Base-by-base conservation (phyloP, 2,888 invertebrate genomes). In the Brachylomia viminalis region DNA sequence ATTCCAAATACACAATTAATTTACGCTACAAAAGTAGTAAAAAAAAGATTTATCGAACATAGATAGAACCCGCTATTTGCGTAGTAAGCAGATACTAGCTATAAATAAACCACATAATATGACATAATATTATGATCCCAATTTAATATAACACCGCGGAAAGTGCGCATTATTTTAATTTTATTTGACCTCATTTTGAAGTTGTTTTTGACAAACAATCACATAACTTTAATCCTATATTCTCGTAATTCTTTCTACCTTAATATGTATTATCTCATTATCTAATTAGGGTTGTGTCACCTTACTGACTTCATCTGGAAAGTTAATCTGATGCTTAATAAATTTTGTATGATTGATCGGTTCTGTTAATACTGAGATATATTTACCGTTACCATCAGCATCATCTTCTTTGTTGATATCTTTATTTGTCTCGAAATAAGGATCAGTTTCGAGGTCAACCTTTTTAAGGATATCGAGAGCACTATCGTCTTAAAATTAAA, bases 291-390 rank as follows among this genome's bases (percentile, higher is more conserved):
- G 88, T 90, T 91, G 92, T 92, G 93, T 95, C 94, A 92, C 89
- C 92, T 95, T 94, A 93, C 90, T 72, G 84, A 90, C 87, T 91
- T 90, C 90, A 90, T 91, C 90, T 91, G 89, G 91, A 93, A 93
- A 94, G 92, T 90, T 94, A 94, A 95, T 95, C 94, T 91, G 94
- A 95, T 94, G 86, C 86, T 92, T 91, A 92, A 93, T 93, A 93
- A 92, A 92, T 89, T 92, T 88, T 89, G 86, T 91, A 92, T 94
- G 95, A 95, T 95, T 91, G 95, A 95, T 95, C 90, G 92, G 78
- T 89, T 79, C 82, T 82, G 76, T 84, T 70, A 86, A 84, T 72
- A 88, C 90, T 86, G 87, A 80, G 13, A 27, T 86, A 78, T 56
- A 47, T 75, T 72, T 82, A 73, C 75, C 71, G 66, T 73, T 64